These are phyloP conservation scores for Lacerta viridis DNA, from an alignment of 2,797 vertebrate genomes.

Conservation along the genomic window DNA sequence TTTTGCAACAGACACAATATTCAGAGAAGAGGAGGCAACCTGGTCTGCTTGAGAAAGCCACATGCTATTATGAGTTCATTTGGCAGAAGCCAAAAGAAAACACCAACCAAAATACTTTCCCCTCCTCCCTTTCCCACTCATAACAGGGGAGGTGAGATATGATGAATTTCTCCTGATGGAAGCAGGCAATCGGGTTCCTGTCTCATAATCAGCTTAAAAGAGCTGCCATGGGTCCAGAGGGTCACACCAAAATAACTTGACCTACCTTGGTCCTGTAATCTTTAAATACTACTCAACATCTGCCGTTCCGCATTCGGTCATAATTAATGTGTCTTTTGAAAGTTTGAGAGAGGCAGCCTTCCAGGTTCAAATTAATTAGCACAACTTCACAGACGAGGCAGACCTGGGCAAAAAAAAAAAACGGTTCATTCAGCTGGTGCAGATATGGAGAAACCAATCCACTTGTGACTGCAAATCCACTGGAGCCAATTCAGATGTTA, in stretches of 20 bases:
- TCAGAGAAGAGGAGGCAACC: not conserved
- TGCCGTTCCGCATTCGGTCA: constrained; percentile 57
- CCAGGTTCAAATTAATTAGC: constrained; percentile 19
- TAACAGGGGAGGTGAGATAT: constrained; percentile 62
- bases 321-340: constrained; percentile 55
- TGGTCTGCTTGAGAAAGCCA: not conserved
- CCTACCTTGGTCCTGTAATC: constrained; percentile 73
- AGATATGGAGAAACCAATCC: not conserved
- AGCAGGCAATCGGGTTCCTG: constrained; percentile 54
- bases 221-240: constrained; percentile 67
- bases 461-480: not conserved
- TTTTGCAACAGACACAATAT: not conserved
- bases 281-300: constrained; percentile 75
- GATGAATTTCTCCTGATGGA: constrained; percentile 70
- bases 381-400: too few species aligned
- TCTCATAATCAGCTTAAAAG: constrained; percentile 77
- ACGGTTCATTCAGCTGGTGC: too few species aligned
- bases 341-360: constrained; percentile 39
- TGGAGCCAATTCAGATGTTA: not conserved
- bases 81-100: constrained; percentile 1
- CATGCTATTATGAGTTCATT: not conserved
- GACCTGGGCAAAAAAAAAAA: not conserved
- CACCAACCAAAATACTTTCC: constrained; percentile 4
- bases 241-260: constrained; percentile 72
- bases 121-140: constrained; percentile 8